phyloP scores from a whole-genome alignment of 2,888 invertebrate species.

The Athetis lepigone region DNA sequence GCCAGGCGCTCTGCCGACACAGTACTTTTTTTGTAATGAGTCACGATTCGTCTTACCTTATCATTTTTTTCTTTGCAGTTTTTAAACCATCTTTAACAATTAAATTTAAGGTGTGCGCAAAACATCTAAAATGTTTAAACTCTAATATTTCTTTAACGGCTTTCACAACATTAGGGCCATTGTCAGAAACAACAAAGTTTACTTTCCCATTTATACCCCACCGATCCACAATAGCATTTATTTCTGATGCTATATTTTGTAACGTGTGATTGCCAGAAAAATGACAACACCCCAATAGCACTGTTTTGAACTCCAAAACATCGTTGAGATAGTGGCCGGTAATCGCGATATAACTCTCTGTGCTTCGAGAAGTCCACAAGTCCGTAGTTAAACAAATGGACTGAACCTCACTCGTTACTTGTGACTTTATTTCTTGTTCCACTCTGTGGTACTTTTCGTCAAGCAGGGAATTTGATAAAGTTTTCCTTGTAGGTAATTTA shows the following conservation, averaged over 20 bases:
- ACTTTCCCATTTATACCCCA: not conserved
- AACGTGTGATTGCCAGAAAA: too few relatives aligned
- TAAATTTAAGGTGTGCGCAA: not conserved
- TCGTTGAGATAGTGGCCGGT: not conserved
- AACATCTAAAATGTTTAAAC: constrained; percentile 1
- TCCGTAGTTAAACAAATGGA: too few relatives aligned
- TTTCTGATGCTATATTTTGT: constrained; percentile 4
- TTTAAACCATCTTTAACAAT: constrained; percentile 1
- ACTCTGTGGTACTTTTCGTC: too few relatives aligned
- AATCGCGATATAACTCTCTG: not conserved
- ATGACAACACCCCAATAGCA: too few relatives aligned
- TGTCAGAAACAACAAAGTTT: constrained; percentile 3
- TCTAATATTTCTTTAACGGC: not conserved
- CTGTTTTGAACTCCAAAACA: not conserved
- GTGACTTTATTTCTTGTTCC: not conserved
- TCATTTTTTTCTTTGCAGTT: constrained; percentile 8
- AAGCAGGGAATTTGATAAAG: too few relatives aligned
- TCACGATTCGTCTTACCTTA: constrained; percentile 8
- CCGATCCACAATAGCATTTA: constrained; percentile 1
- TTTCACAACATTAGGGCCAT: not conserved
- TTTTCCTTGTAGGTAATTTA: too few relatives aligned
- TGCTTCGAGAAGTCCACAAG: too few relatives aligned
- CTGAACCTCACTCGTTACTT: not conserved
- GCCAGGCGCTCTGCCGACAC: constrained; percentile 7
- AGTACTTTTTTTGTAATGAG: constrained; percentile 2